Conservation (phyloP, 2,888 invertebrate species). For the Rapana venosa region DNA sequence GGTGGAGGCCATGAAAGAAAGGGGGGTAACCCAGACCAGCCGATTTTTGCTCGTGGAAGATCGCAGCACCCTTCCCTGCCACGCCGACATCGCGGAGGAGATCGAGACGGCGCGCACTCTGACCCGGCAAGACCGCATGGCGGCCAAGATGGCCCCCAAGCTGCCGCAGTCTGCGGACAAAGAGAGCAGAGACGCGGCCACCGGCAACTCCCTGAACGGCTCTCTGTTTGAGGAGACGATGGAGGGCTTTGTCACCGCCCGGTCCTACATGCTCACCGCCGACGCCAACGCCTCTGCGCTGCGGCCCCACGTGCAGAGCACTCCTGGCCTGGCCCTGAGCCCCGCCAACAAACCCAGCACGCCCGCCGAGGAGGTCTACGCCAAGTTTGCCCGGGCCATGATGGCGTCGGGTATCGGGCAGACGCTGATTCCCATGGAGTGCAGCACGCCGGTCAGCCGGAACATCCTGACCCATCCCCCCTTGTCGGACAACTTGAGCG, state of each 20-base stretch:
- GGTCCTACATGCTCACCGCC: slow-evolving; percentile 16
- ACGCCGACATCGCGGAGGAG: slow-evolving; percentile 27
- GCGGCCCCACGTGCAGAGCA: slow-evolving; percentile 24
- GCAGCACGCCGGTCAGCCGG: slow-evolving; percentile 3
- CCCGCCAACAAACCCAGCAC: not conserved
- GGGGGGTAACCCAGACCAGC: slow-evolving; percentile 13
- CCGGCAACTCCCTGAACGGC: slow-evolving; percentile 27
- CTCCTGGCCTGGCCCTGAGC: not conserved
- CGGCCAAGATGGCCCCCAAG: not conserved
- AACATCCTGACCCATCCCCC: slow-evolving; percentile 34
- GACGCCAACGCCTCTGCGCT: not conserved
- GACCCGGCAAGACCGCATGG: slow-evolving; percentile 25
- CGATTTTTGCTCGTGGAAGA: slow-evolving; percentile 35
- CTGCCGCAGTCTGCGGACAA: not conserved
- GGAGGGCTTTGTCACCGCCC: slow-evolving; percentile 39
- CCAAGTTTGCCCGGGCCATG: slow-evolving; percentile 39
- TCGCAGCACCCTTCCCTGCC: slow-evolving; percentile 36
- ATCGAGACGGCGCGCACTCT: slow-evolving; percentile 22
- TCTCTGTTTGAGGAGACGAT: slow-evolving; percentile 38
- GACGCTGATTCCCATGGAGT: slow-evolving; percentile 34
- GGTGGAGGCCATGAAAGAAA: slow-evolving; percentile 32
- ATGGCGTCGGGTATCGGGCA: slow-evolving; percentile 35
- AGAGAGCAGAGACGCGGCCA: not conserved
- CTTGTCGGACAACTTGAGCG: not conserved
- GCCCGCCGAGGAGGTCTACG: slow-evolving; percentile 30